phyloP scores from a whole-genome alignment of 2,113 vertebrate species.

The Gambusia holbrooki region DNA sequence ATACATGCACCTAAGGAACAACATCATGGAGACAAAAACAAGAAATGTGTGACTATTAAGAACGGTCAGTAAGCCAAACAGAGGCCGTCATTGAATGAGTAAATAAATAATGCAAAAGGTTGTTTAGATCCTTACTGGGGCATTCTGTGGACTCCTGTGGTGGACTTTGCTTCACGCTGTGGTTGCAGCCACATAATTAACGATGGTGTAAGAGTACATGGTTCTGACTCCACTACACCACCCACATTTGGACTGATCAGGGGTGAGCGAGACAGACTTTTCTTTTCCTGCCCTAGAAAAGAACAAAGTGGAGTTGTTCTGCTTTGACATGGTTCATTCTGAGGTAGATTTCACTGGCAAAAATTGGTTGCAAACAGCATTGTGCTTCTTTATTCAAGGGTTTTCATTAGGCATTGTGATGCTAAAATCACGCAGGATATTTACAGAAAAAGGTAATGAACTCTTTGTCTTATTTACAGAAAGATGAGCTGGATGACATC shows the following conservation, averaged over 20 bases:
- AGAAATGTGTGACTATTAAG: not conserved
- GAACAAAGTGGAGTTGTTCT: conserved; percentile 24
- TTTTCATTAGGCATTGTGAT: not conserved
- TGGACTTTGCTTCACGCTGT: conserved; percentile 14
- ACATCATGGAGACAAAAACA: not conserved
- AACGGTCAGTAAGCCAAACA: not conserved
- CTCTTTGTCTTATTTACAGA: conserved; percentile 77
- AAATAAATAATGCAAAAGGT: not conserved
- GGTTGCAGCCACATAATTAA: conserved; percentile 20
- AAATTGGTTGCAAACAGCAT: not conserved
- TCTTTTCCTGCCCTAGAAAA: conserved; percentile 18
- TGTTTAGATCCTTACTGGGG: not conserved
- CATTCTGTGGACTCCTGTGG: conserved; percentile 20
- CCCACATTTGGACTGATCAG: not conserved
- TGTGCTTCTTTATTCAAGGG: not conserved
- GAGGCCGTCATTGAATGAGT: not conserved
- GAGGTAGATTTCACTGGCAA: conserved; percentile 13
- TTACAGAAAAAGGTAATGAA: not conserved
- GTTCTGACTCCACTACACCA: not conserved
- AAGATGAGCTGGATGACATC: conserved; percentile 89
- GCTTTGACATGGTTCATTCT: conserved; percentile 19
- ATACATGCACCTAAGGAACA: not conserved
- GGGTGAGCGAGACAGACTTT: conserved; percentile 15
- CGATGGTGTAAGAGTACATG: conserved; percentile 6
- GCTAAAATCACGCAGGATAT: not conserved